phyloP scores from a whole-genome alignment of 2,797 vertebrate species.

The Columba guinea region DNA sequence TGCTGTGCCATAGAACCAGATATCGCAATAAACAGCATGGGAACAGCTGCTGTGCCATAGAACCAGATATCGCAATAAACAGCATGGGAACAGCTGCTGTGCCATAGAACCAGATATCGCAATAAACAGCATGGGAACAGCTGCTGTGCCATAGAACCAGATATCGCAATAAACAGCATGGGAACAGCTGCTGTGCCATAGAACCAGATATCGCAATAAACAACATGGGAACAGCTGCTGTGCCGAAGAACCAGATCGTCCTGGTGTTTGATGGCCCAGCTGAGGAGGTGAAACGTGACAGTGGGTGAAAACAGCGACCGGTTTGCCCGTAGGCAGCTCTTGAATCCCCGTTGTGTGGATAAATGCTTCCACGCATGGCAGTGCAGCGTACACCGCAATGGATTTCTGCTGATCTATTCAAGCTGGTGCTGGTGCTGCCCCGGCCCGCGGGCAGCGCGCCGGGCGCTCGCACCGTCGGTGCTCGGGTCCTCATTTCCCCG shows the following conservation, averaged over 20 bases:
- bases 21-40: background rate
- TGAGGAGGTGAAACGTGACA: background rate
- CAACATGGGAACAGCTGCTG: too few relatives aligned
- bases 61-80: too few relatives aligned
- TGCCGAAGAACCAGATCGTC: too few relatives aligned
- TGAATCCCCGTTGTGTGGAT: too few relatives aligned
- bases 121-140: background rate
- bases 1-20: background rate
- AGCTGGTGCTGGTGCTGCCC: too few relatives aligned
- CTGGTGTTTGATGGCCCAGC: background rate
- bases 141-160: background rate
- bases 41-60: background rate
- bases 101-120: too few relatives aligned
- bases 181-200: background rate
- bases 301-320: background rate
- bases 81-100: too few relatives aligned
- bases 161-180: background rate
- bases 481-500: background rate
- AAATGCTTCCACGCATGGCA: rapidly evolving
- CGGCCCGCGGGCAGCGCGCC: background rate
- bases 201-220: too few relatives aligned
- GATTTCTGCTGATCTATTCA: too few relatives aligned
- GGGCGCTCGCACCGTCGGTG: background rate
- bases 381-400: background rate
- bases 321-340: background rate